phyloP scores from a whole-genome alignment of 2,113 vertebrate species.

The Phalacrocorax carbo region DNA sequence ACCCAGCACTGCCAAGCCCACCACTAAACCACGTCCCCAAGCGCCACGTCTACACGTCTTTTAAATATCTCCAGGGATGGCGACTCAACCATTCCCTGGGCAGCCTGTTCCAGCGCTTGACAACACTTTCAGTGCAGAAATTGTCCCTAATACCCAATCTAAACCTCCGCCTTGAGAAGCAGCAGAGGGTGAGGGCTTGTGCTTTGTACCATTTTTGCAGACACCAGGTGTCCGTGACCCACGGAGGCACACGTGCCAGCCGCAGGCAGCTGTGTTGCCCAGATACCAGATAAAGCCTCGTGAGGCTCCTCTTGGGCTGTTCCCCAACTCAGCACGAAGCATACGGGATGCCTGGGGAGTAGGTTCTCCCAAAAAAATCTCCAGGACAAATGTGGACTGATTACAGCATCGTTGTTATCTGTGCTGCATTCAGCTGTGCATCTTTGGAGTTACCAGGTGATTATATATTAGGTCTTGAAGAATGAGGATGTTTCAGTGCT shows the following conservation, averaged over 20 bases:
- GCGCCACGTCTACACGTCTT: neutral
- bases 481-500: neutral
- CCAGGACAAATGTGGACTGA: neutral
- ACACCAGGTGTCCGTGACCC: neutral
- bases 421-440: neutral
- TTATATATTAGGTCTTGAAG: neutral
- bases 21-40: neutral
- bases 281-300: neutral
- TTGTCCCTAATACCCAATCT: neutral
- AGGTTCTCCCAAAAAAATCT: neutral
- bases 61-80: neutral
- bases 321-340: neutral
- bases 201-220: neutral
- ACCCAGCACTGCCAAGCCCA: neutral
- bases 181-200: neutral
- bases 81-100: neutral
- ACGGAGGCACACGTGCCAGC: fast-evolving
- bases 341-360: neutral
- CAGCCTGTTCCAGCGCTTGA: neutral
- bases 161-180: neutral
- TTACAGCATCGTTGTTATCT: too few relatives aligned
- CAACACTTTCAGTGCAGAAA: neutral
- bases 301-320: neutral
- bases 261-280: fast-evolving
- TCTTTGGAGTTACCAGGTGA: neutral